A percentile compares a stretch with the other conserved stretches of the same genome.
Conservation (phyloP, 1,140 invertebrate species). For the Cydia fagiglandana region DNA sequence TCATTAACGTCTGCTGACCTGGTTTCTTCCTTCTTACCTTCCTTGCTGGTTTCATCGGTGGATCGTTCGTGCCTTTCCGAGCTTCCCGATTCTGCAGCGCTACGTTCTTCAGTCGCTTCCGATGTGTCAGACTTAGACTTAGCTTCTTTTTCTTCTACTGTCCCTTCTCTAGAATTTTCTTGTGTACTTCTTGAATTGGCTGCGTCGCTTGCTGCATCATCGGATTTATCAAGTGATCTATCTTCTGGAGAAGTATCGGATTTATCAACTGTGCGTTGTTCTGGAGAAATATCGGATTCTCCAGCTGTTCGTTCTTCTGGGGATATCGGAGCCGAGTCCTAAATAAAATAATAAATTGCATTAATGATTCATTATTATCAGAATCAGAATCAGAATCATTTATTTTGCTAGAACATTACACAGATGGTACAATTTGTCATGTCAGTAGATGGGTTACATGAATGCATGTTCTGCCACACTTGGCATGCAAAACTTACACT, state of each 20-base stretch:
- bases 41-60: background rate
- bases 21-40: constrained; percentile 2
- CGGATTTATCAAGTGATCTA: background rate
- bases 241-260: background rate
- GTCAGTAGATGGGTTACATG: too few relatives aligned
- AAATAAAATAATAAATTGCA: background rate
- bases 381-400: too few relatives aligned
- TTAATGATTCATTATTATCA: background rate
- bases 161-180: background rate
- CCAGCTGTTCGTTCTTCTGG: background rate
- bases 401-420: too few relatives aligned
- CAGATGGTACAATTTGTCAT: too few relatives aligned
- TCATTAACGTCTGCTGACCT: background rate
- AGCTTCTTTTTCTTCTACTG: background rate
- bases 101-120: background rate
- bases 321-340: background rate
- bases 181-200: background rate
- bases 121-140: background rate
- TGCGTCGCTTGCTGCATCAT: background rate
- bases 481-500: too few relatives aligned
- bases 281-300: background rate
- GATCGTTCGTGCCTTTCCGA: constrained; percentile 12
- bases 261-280: background rate
- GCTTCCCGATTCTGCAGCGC: background rate
- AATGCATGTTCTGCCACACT: too few relatives aligned